Percentiles rank a stretch among this genome's conserved stretches.
These are phyloP conservation scores for Pangasianodon hypophthalmus DNA, from an alignment of 2,113 vertebrate species.

Conservation along the genomic window DNA sequence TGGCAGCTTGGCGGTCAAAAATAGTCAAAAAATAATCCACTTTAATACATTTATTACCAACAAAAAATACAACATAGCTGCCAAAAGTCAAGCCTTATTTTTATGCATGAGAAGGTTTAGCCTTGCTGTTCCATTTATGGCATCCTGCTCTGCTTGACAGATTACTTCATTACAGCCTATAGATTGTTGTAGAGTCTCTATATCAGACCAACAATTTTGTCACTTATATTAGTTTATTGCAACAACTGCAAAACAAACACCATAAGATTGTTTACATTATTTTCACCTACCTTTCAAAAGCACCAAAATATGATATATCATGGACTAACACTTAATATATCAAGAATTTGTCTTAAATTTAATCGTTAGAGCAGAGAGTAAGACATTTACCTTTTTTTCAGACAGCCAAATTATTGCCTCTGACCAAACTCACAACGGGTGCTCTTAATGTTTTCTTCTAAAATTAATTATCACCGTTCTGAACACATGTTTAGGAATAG, in stretches of 20 bases:
- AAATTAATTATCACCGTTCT: slow-evolving; percentile 19
- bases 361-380: background rate
- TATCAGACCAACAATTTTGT: background rate
- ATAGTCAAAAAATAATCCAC: background rate
- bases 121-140: background rate
- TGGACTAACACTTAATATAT: background rate
- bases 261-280: background rate
- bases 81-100: background rate
- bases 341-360: background rate
- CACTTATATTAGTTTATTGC: background rate
- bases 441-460: background rate
- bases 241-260: background rate
- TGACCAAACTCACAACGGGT: background rate
- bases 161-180: background rate
- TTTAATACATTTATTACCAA: background rate
- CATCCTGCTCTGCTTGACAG: background rate
- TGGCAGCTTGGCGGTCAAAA: too few species aligned
- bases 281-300: background rate
- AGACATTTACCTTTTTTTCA: background rate
- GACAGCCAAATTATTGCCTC: background rate
- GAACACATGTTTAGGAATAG: background rate
- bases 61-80: background rate
- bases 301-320: background rate
- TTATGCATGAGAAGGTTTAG: background rate
- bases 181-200: background rate